Percentiles rank a stretch among this genome's conserved stretches.
Conservation (phyloP, 1,140 invertebrate genomes). For the Rhynchophorus ferrugineus region DNA sequence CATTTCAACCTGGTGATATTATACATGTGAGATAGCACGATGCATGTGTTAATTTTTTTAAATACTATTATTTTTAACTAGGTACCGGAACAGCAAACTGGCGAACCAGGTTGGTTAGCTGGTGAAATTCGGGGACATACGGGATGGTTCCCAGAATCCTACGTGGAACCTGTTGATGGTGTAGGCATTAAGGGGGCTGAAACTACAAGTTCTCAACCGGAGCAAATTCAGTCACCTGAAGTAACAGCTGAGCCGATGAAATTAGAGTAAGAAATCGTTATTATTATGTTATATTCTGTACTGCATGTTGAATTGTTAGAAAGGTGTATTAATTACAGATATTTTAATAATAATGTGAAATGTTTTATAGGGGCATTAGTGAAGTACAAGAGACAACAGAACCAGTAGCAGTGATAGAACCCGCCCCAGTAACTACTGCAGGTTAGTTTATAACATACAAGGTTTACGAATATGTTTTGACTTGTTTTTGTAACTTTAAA, state of each 20-base stretch:
- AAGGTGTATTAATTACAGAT: not conserved
- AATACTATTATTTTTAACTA: slow-evolving; percentile 30
- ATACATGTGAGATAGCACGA: slow-evolving; percentile 77
- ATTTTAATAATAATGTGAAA: not conserved
- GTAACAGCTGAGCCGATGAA: slow-evolving; percentile 31
- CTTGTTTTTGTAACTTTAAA: too few relatives aligned
- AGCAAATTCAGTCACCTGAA: not conserved
- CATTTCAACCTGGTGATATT: slow-evolving; percentile 88
- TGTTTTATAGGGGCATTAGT: slow-evolving; percentile 49
- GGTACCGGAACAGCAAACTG: slow-evolving; percentile 75
- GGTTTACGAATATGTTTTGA: too few relatives aligned
- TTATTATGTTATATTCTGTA: too few relatives aligned
- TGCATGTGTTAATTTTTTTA: slow-evolving; percentile 20
- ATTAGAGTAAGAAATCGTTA: slow-evolving; percentile 37
- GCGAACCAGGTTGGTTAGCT: slow-evolving; percentile 95
- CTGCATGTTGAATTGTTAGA: too few relatives aligned
- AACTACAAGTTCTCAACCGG: not conserved
- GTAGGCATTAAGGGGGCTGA: slow-evolving; percentile 25
- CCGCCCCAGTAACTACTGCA: not conserved
- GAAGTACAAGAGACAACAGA: slow-evolving; percentile 69
- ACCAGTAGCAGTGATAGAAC: not conserved
- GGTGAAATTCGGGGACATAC: slow-evolving; percentile 81
- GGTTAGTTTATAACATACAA: too few relatives aligned
- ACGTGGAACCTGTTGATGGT: slow-evolving; percentile 75
- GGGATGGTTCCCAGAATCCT: slow-evolving; percentile 98